Base-by-base conservation (phyloP, 2,797 vertebrate species). In the Gorsachius magnificus region DNA sequence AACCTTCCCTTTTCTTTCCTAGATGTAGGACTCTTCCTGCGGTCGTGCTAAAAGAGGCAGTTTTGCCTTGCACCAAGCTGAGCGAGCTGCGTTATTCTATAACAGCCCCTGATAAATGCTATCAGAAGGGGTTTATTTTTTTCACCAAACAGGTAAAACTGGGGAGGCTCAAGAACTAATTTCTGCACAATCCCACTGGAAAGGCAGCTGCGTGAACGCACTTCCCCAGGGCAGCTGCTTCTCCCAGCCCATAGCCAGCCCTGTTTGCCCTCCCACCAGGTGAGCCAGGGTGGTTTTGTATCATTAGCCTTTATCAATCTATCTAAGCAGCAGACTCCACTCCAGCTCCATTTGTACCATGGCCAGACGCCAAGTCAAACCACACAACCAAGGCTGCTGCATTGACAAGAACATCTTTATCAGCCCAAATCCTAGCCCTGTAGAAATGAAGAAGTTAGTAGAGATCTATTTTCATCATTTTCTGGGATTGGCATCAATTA, bases 381-480 rank as follows among this genome's bases (percentile, higher is more conserved):
- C 89, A n/a, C 69, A 43, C 33, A 65, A 13, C 38, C 43, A 14
- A 77, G 64, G 76, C 61, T 69, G 58, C 65, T 89, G 57, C 84
- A n/a, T 5, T 76, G 85, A 66, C 79, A 81, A 68, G 46, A 89
- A 82, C 66, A 69, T 33, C 87, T 76, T 91, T 69, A 90, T 95
- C 82, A 81, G 64, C 45, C 54, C 76, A 54, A 79, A 69, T 60
- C 68, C 77, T 5, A 79, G 58, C 80, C 45, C 35, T 60, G 64
- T 20, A 89, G 78, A 68, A 89, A 89, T 43, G n/a, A 74, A 94
- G 80, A 84, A 16, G 16, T 61, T 92, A 87, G 79, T 29, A 85
- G 90, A 93, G 45, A 22, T 80, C 78, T 96, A 50, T 94, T 95
- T 96, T 85, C 68, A 61, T 80, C 64, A 8, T 96, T 84, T 94